Conservation (phyloP, 2,113 vertebrate species). For the Chlamydotis undulata region DNA sequence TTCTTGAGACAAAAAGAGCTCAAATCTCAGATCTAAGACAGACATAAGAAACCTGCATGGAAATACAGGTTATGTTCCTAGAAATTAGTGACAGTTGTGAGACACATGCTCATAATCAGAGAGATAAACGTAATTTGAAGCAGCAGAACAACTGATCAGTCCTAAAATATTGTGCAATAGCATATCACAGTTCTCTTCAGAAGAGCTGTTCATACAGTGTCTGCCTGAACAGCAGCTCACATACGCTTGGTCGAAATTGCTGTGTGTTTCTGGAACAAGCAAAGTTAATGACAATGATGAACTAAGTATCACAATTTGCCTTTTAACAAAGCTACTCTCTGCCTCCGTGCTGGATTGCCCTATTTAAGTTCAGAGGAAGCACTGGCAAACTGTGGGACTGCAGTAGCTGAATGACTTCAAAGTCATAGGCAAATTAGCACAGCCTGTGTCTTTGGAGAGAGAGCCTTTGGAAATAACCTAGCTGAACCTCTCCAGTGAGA, state of each 20-base stretch:
- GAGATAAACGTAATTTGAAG: neutral
- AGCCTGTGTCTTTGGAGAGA: constrained; percentile 24
- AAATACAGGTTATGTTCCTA: neutral
- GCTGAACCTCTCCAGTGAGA: constrained; percentile 5
- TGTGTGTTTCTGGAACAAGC: neutral
- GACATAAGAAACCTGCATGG: neutral
- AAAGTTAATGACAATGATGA: neutral
- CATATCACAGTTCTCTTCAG: neutral
- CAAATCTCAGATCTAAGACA: neutral
- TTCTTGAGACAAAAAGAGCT: neutral
- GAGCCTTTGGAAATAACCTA: constrained; percentile 41
- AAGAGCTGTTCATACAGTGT: neutral
- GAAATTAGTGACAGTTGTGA: neutral
- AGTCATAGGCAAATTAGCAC: constrained; percentile 17
- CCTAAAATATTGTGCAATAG: neutral
- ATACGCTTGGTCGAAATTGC: neutral
- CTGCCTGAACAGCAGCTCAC: neutral
- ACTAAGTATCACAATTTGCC: constrained; percentile 11
- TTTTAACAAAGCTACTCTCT: constrained; percentile 46
- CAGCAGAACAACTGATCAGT: neutral
- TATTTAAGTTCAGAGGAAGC: neutral
- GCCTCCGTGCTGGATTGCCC: neutral
- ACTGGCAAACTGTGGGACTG: neutral
- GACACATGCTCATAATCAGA: neutral
- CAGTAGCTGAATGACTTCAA: neutral